These are phyloP conservation scores for Lucinisca nassula DNA, from an alignment of 2,888 invertebrate genomes.

Conservation along the genomic window DNA sequence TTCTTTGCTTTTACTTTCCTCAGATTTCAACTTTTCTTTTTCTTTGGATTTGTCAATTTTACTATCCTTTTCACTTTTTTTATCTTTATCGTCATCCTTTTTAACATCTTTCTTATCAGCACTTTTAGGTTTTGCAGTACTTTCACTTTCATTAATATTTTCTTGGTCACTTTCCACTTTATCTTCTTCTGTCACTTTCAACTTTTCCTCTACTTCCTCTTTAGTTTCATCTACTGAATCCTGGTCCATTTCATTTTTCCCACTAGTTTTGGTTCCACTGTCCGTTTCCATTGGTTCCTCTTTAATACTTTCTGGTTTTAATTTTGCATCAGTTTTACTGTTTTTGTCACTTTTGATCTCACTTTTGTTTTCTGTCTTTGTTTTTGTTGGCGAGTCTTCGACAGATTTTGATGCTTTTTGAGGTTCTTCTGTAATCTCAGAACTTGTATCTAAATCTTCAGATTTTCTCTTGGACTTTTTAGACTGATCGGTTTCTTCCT, in stretches of 20 bases:
- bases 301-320: slow-evolving; percentile 22
- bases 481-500: slow-evolving; percentile 22
- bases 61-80: slow-evolving; percentile 5
- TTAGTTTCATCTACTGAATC: slow-evolving; percentile 40
- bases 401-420: slow-evolving; percentile 1
- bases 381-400: not conserved
- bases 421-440: not conserved
- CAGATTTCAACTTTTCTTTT: slow-evolving; percentile 4
- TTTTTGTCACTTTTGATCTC: slow-evolving; percentile 39
- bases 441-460: not conserved
- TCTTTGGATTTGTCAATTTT: slow-evolving; percentile 23
- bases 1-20: slow-evolving; percentile 9
- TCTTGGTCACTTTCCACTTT: slow-evolving; percentile 41
- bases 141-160: slow-evolving; percentile 27
- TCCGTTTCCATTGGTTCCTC: slow-evolving; percentile 26
- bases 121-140: not conserved
- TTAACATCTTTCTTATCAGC: slow-evolving; percentile 5
- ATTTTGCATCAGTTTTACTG: slow-evolving; percentile 42
- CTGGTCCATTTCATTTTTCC: slow-evolving; percentile 13
- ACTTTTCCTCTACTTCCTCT: slow-evolving; percentile 50
- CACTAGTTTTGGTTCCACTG: slow-evolving; percentile 10
- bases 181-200: slow-evolving; percentile 79
- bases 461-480: slow-evolving; percentile 15
- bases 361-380: slow-evolving; percentile 4
- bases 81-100: slow-evolving; percentile 17